Base-by-base conservation (phyloP, 2,113 vertebrate species). In the Ahaetulla prasina region DNA sequence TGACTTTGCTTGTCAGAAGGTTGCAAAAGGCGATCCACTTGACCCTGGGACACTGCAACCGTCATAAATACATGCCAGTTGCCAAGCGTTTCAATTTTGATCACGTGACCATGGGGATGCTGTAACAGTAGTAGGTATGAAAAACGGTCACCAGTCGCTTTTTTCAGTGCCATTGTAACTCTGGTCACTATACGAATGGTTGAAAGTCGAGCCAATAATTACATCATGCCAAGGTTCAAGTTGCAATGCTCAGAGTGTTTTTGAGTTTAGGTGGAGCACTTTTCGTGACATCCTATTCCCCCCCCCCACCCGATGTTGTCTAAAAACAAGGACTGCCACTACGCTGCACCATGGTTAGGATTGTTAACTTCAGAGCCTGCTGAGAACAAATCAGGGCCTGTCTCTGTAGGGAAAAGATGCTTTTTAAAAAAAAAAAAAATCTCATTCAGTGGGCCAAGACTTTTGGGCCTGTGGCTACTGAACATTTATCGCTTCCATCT, bases 241-340 rank as follows among this genome's bases (percentile, higher is more conserved):
- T 94, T 95, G 95, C 95, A 96, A 93, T 91, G 96, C 91, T 95
- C 96, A 92, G 90, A 95, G 95, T 94, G 94, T 57, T 88, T 39
- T 95, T 93, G 93, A 94, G 86, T 94, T 93, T 68, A 63, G 95
- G 94, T 47, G 18, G 25, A 89, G 45, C 23, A 39, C 43, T 35
- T 23, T 30, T 30, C 1, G 8, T 18, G 55, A 23, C 52, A 84
- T 52, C 53, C 53, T 16, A 7, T 30, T 35, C 4, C 1, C 7
- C 2, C 53, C 1, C 0, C 47, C 47, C 7, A 18, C 8, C n/a
- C 22, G 16, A 39, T 39, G n/a, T 43, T 80, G 20, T 3, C 74
- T 39, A 43, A 80, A 80, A 80, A 27, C 85, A 87, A 14, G 85
- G 14, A n/a, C 18, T 50, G 14, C 49, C 30, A 53, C 86, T n/a